Conservation (phyloP, 1,140 invertebrate genomes). For the Zelostemma sp. region DNA sequence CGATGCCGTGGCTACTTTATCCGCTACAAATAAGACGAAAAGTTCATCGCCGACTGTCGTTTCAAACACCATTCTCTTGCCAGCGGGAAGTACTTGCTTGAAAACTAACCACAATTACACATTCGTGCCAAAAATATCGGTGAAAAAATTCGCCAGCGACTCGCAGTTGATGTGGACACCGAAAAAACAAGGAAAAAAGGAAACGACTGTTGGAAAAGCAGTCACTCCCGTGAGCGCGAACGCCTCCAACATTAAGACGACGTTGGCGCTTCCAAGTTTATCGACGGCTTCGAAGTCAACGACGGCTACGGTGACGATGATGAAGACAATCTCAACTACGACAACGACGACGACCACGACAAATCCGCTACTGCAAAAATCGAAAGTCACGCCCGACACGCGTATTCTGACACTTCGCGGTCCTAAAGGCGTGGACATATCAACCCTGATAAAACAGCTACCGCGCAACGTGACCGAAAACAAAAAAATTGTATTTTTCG, state of each 20-base stretch:
- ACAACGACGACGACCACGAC: neutral
- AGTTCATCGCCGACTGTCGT: neutral
- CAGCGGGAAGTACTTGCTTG: neutral
- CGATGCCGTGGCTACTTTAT: too few species aligned
- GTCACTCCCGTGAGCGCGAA: neutral
- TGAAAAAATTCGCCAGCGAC: conserved; percentile 51
- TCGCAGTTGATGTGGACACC: conserved; percentile 12
- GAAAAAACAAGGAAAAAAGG: conserved; percentile 2
- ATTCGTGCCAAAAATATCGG: conserved; percentile 40
- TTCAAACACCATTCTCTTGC: too few species aligned
- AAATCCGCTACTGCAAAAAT: conserved; percentile 30
- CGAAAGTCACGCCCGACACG: conserved; percentile 35
- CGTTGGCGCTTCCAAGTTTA: too few species aligned
- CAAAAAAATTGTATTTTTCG: conserved; percentile 54
- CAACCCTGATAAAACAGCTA: conserved; percentile 51
- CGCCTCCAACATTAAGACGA: neutral
- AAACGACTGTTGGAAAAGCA: too few species aligned
- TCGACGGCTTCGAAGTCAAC: too few species aligned
- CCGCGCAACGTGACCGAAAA: conserved; percentile 44
- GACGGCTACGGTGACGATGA: too few species aligned
- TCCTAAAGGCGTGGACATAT: conserved; percentile 46
- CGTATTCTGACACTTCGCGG: conserved; percentile 51
- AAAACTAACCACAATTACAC: neutral
- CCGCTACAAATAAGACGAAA: too few species aligned
- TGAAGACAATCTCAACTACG: too few species aligned